These are phyloP conservation scores for Paradoxurus hermaphroditus DNA, from an alignment of 2,113 vertebrate species.

Conservation along the genomic window DNA sequence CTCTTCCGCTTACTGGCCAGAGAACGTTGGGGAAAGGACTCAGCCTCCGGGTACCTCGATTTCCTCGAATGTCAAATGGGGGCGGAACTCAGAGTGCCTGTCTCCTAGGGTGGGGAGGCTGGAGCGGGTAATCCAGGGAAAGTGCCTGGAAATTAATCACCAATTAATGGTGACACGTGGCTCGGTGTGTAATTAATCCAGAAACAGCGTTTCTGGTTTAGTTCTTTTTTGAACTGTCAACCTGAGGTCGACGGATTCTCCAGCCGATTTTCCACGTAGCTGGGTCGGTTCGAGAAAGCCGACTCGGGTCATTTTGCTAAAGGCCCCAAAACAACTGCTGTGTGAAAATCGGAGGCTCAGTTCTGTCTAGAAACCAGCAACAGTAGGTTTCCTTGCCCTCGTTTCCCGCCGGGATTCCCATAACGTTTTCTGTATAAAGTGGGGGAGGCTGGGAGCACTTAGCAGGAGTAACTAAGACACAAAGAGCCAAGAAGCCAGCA, in stretches of 20 bases:
- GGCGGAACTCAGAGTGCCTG: background rate
- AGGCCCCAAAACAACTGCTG: background rate
- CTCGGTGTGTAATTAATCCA: background rate
- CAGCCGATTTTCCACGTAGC: background rate
- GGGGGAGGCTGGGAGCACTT: background rate
- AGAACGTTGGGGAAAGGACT: background rate
- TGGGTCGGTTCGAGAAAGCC: background rate
- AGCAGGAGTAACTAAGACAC: background rate
- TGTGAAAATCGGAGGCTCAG: background rate
- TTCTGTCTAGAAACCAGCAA: background rate
- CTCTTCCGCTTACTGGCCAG: background rate
- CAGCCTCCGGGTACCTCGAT: background rate
- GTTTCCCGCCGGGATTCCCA: background rate
- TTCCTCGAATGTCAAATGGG: background rate
- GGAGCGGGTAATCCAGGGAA: background rate
- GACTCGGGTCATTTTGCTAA: fast-evolving
- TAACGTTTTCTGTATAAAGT: background rate
- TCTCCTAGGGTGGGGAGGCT: background rate
- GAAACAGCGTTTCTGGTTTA: background rate
- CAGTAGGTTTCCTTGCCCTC: background rate
- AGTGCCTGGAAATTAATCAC: no score
- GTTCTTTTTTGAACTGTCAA: background rate
- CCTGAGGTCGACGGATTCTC: background rate
- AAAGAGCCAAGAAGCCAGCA: background rate
- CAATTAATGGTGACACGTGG: no score